Base-by-base conservation (phyloP, 2,888 invertebrate genomes). In the Beris morrisii region DNA sequence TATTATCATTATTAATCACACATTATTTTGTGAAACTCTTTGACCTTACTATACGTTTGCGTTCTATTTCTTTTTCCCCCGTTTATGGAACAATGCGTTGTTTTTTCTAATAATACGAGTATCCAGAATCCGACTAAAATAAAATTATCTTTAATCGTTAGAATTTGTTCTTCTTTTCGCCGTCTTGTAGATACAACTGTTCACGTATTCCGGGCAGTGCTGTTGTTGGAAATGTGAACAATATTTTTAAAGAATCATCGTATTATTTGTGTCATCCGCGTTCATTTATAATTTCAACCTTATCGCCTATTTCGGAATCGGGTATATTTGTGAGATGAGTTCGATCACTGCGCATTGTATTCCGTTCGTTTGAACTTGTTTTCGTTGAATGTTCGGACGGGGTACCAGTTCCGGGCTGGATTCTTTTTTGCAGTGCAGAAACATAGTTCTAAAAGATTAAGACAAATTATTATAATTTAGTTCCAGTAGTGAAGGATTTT, bases 381-480 rank as follows among this genome's bases (percentile, higher is more conserved):
- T 81, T 81, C 53, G 70, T 72, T 32, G 80, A 81, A 46, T 80
- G 78, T 72, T 87, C 87, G 38, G 86, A 85, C 3, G 82, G 83
- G 46, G 82, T 79, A 67, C 83, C 84, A 15, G 82, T 83, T 76
- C 84, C 81, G 22, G 85, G 84, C 70, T 86, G 86, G 4, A 88
- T 88, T 75, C 89, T 89, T 79, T 88, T 88, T 78, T 90, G 90
- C 69, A 91, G 79, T 45, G 90, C 90, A 77, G 91, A 90, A 53
- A 92, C 90, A 79, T 90, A 91, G 74, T 89, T 90, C 90, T 91
- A 82, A 22, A n/a, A n/a, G n/a, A n/a, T n/a, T n/a, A n/a, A 80
- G 79, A 68, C 59, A 55, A 58, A 64, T 55, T 5, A 31, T 15
- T 28, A 28, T 46, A 44, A 46, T 48, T 44, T n/a, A 44, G n/a